Conservation (phyloP, 2,113 vertebrate genomes). For the Thomomys bottae region DNA sequence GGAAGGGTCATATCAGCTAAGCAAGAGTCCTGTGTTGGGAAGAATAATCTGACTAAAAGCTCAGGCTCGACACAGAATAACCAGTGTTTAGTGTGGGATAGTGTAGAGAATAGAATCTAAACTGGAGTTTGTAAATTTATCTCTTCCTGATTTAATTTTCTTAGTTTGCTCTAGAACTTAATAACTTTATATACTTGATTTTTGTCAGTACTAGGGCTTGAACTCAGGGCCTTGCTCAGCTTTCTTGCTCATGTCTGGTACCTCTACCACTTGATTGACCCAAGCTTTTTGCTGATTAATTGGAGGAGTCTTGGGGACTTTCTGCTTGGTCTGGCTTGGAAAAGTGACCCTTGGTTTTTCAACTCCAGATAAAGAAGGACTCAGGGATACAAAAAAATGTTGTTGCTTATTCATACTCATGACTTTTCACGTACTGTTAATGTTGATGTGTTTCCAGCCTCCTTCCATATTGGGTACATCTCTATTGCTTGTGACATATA, state of each 20-base stretch:
- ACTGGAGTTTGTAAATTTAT: not conserved
- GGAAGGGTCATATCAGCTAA: not conserved
- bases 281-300: no score
- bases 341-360: not conserved
- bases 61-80: not conserved
- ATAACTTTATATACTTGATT: slow-evolving; percentile 23
- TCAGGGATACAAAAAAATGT: slow-evolving; percentile 1
- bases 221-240: no score
- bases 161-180: slow-evolving; percentile 18
- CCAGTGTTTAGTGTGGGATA: not conserved
- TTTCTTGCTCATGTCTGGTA: no score
- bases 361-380: slow-evolving; percentile 7
- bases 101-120: not conserved
- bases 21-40: not conserved
- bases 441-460: not conserved
- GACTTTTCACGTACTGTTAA: not conserved
- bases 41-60: not conserved
- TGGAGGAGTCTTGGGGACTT: no score
- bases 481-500: not conserved
- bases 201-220: no score
- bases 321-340: no score
- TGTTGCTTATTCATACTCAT: not conserved
- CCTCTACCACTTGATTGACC: no score
- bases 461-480: not conserved
- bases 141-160: slow-evolving; percentile 12